These are phyloP conservation scores for Epicampocera succincta DNA, from an alignment of 2,888 invertebrate species.

Conservation along the genomic window DNA sequence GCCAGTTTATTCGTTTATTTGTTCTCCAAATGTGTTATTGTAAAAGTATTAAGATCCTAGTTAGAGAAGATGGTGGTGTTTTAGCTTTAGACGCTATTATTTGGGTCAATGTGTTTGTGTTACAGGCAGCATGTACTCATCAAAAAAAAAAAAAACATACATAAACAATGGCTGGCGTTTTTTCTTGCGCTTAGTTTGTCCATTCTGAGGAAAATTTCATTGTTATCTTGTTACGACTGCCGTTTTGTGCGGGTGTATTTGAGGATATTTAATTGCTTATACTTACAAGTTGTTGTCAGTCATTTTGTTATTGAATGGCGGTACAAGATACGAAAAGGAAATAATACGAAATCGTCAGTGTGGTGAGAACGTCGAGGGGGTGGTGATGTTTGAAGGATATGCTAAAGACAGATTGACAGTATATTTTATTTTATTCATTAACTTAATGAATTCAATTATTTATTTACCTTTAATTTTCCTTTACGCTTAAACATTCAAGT, in stretches of 20 bases:
- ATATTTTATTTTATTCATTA: slow-evolving; percentile 73
- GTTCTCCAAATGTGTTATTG: neutral
- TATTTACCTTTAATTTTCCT: slow-evolving; percentile 75
- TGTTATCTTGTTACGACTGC: neutral
- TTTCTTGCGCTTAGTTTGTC: slow-evolving; percentile 12
- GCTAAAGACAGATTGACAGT: slow-evolving; percentile 73
- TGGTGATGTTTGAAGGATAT: slow-evolving; percentile 57
- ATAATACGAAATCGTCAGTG: slow-evolving; percentile 10
- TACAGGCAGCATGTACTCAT: neutral
- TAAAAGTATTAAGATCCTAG: neutral
- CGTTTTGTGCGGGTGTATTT: slow-evolving; percentile 1
- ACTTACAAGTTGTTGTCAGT: slow-evolving; percentile 46
- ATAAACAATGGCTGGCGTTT: no score
- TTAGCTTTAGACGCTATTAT: slow-evolving; percentile 38
- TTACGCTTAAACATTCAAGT: slow-evolving; percentile 30
- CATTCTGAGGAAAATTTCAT: slow-evolving; percentile 23
- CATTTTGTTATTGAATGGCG: slow-evolving; percentile 29
- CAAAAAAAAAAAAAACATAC: no score
- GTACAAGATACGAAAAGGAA: neutral
- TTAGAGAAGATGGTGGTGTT: neutral
- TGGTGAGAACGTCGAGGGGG: slow-evolving; percentile 6
- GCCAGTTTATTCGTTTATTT: slow-evolving; percentile 3
- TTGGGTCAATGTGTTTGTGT: slow-evolving; percentile 69
- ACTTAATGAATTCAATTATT: slow-evolving; percentile 81
- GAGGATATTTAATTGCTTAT: slow-evolving; percentile 14